phyloP scores from a whole-genome alignment of 2,113 vertebrate species.

The Ploceus nigricollis region DNA sequence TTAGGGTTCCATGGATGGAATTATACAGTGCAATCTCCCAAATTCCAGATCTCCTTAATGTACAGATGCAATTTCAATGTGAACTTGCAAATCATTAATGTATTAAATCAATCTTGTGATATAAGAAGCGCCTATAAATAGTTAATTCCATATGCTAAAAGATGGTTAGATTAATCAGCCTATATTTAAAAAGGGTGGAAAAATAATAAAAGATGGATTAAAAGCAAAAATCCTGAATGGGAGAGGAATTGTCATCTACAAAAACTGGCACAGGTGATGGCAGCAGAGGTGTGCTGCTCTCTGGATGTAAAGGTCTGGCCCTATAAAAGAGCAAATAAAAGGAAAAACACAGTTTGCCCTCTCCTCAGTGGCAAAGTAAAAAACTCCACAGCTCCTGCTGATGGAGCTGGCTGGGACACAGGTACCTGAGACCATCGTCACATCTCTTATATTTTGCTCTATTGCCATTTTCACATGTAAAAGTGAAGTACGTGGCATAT shows the following conservation, averaged over 20 bases:
- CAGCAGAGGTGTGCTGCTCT: background rate
- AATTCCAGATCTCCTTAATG: background rate
- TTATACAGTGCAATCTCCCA: background rate
- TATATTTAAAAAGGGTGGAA: background rate
- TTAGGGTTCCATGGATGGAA: background rate
- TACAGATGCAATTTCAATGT: background rate
- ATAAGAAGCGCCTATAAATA: background rate
- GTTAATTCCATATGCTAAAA: slow-evolving; percentile 15
- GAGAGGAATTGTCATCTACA: background rate
- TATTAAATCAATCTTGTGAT: background rate
- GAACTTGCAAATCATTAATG: background rate
- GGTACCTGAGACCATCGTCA: background rate
- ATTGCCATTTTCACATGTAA: background rate
- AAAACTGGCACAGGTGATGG: background rate
- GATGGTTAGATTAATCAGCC: background rate
- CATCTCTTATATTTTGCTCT: background rate
- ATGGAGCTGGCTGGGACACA: background rate
- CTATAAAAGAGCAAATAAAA: background rate
- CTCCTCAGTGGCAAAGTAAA: background rate
- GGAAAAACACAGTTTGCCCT: background rate
- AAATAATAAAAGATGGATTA: background rate
- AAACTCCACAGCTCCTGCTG: background rate
- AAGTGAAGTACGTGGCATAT: background rate
- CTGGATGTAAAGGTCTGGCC: background rate
- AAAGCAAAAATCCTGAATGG: background rate